Conservation (phyloP, 37 sponge, comb jelly and placozoan species). For the Beroe forskalii region DNA sequence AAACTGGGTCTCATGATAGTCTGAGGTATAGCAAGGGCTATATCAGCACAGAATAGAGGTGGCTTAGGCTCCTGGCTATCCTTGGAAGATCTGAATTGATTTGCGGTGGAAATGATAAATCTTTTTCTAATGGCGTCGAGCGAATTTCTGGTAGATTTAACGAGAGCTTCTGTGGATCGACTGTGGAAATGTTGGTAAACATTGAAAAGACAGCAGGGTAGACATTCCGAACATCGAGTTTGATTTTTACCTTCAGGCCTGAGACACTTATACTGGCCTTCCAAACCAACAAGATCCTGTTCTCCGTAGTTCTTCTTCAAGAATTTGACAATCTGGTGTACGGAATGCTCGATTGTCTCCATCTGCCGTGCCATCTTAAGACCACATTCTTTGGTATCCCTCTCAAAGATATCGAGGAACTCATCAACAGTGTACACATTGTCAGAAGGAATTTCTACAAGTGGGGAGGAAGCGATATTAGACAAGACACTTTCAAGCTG, state of each 20-base stretch:
- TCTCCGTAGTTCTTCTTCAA: slow-evolving; percentile 71
- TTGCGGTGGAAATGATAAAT: slow-evolving; percentile 67
- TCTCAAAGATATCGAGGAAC: slow-evolving; percentile 68
- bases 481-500: slow-evolving; percentile 72
- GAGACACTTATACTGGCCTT: slow-evolving; percentile 47
- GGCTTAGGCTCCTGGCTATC: slow-evolving; percentile 68
- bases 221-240: slow-evolving; percentile 31
- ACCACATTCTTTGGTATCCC: background rate
- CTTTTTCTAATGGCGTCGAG: slow-evolving; percentile 81
- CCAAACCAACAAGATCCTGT: slow-evolving; percentile 40
- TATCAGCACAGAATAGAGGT: slow-evolving; percentile 77
- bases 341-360: slow-evolving; percentile 63
- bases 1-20: slow-evolving; percentile 84
- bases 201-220: slow-evolving; percentile 56
- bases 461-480: slow-evolving; percentile 69
- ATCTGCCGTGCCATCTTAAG: slow-evolving; percentile 21
- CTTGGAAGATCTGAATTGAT: slow-evolving; percentile 64
- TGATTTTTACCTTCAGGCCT: slow-evolving; percentile 52
- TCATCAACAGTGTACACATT: slow-evolving; percentile 72
- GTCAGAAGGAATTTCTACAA: slow-evolving; percentile 76
- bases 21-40: slow-evolving; percentile 81
- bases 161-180: slow-evolving; percentile 71
- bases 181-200: slow-evolving; percentile 38
- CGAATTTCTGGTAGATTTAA: slow-evolving; percentile 68
- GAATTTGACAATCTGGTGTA: slow-evolving; percentile 68